Base-by-base conservation (phyloP, 2,797 vertebrate species). In the Halcyon leucocephala region DNA sequence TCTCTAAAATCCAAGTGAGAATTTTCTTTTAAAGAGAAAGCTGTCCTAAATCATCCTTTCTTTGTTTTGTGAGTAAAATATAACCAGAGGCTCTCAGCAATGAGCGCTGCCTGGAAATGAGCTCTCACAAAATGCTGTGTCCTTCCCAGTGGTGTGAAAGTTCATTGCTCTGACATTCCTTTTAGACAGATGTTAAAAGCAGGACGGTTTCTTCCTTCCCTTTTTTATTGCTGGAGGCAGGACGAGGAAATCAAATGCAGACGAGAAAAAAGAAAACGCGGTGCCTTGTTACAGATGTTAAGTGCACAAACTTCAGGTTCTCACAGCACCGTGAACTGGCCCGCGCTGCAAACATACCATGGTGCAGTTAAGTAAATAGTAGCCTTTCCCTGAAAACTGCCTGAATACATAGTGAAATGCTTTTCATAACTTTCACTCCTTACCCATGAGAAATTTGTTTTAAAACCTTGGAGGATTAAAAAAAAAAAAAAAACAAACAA, bases 381-480 rank as follows among this genome's bases (percentile, higher is more conserved):
- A 67, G 25, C 44, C 35, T 91, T 93, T 88, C 41, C 48, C 81
- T 90, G 60, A 67, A 91, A 94, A 64, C 60, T 76, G 61, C 69
- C 49, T 84, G 49, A 84, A 90, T 88, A 55, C 57, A n/a, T 35
- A 96, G 51, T 76, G 57, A 76, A 83, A 93, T 95, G 41, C 66
- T 93, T 93, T 37, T 93, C 73, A 70, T 91, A 86, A 86, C 82
- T 96, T 86, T 65, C 31, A 3, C 82, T 94, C 39, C 52, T 81
- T 93, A 66, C n/a, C 83, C 90, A 72, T 88, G 93, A 94, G 82
- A 92, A 93, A 78, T 82, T 93, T 88, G 28, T 93, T 95, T 82
- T 55, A 85, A 90, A 93, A 86, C 49, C 37, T 69, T 92, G 51
- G 58, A 65, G 61, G 71, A 61, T 81, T 78, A 66, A 90, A 79